Base-by-base conservation (phyloP, 1,140 invertebrate genomes). In the Drosophila subpulchrella region DNA sequence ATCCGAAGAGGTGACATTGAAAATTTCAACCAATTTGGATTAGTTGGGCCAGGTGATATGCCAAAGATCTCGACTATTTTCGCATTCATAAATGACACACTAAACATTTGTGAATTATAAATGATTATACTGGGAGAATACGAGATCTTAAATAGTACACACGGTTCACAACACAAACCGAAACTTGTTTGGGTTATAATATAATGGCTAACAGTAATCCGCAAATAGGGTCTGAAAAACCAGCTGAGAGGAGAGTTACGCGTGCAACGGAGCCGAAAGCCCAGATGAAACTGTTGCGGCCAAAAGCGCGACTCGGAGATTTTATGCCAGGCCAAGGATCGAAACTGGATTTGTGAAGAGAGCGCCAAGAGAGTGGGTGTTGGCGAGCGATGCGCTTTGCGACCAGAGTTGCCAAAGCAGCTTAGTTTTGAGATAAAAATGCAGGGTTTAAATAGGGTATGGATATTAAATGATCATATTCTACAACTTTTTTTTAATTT, bases 321-420 rank as follows among this genome's bases (percentile, higher is more conserved):
- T 89, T 75, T 89, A 89, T 89, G 78, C 50, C 85, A 72, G 61
- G 84, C 81, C 81, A 90, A 89, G 84, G 90, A 89, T 89, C 56
- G 50, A 72, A 82, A 88, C 72, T 75, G 50, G 63, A 63, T 74
- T 74, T 61, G 24, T 15, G 44, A 36, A 30, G 54, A 46, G 70
- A 59, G 70, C 30, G 17, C 11, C 24, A 47, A 47, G 17, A 71
- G 65, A 68, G 61, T 68, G 65, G 60, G 65, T 46, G 65, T 51
- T 12, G 36, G 11, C 63, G 46, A 46, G 12, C 42, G 17, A 41
- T 48, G 59, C 27, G 58, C 46, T 63, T 41, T 6, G 34, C 36
- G 56, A 12, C 20, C 47, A 68, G 65, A 42, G 61, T 24, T 68
- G 65, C 38, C 61, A 42, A 39, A 53, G 8, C 60, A 44, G 60